phyloP scores from a whole-genome alignment of 2,888 invertebrate genomes.

The Chrysolina americana region DNA sequence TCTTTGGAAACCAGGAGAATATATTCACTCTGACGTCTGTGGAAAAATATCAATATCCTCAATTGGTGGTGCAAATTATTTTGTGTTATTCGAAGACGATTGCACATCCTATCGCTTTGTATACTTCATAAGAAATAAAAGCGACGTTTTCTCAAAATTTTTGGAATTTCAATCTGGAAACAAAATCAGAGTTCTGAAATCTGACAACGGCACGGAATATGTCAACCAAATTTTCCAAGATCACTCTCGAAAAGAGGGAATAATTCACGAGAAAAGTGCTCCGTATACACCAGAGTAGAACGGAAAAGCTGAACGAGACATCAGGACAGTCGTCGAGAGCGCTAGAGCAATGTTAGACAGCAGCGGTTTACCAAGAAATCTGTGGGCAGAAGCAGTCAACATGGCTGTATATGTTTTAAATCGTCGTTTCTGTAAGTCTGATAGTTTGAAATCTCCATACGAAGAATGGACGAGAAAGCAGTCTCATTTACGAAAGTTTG shows the following conservation, averaged over 20 bases:
- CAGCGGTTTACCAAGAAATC: slow-evolving; percentile 49
- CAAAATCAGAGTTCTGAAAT: too few species aligned
- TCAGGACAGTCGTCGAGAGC: slow-evolving; percentile 50
- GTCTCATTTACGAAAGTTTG: too few species aligned
- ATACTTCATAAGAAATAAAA: neutral
- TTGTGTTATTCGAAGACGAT: slow-evolving; percentile 11
- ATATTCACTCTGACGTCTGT: too few species aligned
- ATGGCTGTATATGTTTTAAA: slow-evolving; percentile 62
- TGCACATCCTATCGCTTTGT: slow-evolving; percentile 3
- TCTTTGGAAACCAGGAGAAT: too few species aligned
- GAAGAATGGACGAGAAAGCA: too few species aligned
- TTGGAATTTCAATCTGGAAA: too few species aligned
- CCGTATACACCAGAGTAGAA: too few species aligned
- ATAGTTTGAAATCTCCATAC: too few species aligned
- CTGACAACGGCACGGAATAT: neutral
- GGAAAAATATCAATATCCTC: too few species aligned
- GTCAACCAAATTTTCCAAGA: too few species aligned
- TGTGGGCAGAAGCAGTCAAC: slow-evolving; percentile 61
- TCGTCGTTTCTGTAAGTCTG: slow-evolving; percentile 38
- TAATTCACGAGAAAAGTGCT: slow-evolving; percentile 1
- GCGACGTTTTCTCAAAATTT: neutral
- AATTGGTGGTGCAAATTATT: neutral
- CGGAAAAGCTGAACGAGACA: too few species aligned
- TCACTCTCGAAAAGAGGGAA: too few species aligned
- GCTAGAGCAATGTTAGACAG: slow-evolving; percentile 58